These are phyloP conservation scores for Chelonia mydas DNA, from an alignment of 2,797 vertebrate species.

Conservation along the genomic window DNA sequence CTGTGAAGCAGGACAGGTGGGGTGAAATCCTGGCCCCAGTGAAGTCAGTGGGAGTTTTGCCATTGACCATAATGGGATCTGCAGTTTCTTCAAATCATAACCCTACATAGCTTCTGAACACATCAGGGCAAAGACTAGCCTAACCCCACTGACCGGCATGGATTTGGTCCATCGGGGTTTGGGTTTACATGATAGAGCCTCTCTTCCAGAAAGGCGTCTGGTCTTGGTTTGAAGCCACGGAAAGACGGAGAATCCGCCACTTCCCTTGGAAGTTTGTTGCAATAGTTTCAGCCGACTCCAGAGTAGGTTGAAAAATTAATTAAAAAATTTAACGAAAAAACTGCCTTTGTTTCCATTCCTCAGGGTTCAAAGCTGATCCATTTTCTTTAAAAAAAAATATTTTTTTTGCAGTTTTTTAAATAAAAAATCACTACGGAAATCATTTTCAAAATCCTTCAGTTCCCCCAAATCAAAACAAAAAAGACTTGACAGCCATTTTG, in stretches of 20 bases:
- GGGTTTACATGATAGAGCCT: not conserved
- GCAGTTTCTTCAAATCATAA: not conserved
- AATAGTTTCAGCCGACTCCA: not conserved
- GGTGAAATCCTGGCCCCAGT: not conserved
- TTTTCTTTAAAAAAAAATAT: not conserved
- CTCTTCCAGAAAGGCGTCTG: not conserved
- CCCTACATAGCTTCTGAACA: accelerated
- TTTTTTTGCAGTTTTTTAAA: not conserved
- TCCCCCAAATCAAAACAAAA: not conserved
- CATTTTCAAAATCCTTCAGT: not conserved
- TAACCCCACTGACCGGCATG: accelerated
- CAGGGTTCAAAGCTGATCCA: not conserved
- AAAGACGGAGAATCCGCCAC: accelerated
- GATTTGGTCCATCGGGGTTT: not conserved
- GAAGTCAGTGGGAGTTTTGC: not conserved
- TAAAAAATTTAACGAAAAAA: not conserved
- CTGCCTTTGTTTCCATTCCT: not conserved
- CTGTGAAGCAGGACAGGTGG: constrained; percentile 73
- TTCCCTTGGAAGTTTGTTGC: not conserved
- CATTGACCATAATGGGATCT: not conserved
- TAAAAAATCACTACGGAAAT: not conserved
- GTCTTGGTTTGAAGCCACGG: not conserved
- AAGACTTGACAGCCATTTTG: not conserved
- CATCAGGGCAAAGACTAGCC: not conserved
- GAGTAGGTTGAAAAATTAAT: not conserved